phyloP scores from a whole-genome alignment of 2,113 vertebrate species.

The Butorides virescens region DNA sequence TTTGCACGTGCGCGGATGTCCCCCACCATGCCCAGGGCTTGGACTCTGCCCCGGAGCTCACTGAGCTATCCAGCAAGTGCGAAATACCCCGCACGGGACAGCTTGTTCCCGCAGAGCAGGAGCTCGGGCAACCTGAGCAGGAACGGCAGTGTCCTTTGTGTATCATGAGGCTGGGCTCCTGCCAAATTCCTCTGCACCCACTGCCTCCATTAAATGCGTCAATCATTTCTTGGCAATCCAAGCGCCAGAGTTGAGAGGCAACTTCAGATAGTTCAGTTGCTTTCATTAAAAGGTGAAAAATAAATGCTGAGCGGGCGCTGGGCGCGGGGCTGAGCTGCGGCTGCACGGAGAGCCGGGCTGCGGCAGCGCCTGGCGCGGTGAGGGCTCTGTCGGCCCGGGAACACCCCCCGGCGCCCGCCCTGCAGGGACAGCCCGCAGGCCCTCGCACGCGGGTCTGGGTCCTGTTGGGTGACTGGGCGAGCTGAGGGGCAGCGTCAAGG shows the following conservation, averaged over 20 bases:
- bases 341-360: neutral
- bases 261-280: constrained; percentile 23
- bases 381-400: neutral
- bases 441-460: rapidly evolving
- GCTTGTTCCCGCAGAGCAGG: neutral
- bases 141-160: constrained; percentile 37
- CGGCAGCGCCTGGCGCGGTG: rapidly evolving
- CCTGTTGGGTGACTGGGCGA: neutral
- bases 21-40: neutral
- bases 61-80: neutral
- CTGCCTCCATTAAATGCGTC: constrained; percentile 60
- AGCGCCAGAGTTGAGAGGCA: constrained; percentile 20
- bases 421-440: neutral
- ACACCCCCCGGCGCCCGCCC: neutral
- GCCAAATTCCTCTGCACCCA: constrained; percentile 73
- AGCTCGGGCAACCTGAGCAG: neutral
- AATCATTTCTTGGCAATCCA: constrained; percentile 64
- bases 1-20: rapidly evolving
- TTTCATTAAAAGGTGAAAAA: constrained; percentile 52
- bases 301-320: neutral
- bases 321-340: neutral
- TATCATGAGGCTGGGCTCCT: constrained; percentile 35
- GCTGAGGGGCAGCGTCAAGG: rapidly evolving
- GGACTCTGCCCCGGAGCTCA: neutral
- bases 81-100: neutral